Evolutionary conservation across 1,140 invertebrate species (phyloP).

Genomic region (Hypothenemus hampei): DNA sequence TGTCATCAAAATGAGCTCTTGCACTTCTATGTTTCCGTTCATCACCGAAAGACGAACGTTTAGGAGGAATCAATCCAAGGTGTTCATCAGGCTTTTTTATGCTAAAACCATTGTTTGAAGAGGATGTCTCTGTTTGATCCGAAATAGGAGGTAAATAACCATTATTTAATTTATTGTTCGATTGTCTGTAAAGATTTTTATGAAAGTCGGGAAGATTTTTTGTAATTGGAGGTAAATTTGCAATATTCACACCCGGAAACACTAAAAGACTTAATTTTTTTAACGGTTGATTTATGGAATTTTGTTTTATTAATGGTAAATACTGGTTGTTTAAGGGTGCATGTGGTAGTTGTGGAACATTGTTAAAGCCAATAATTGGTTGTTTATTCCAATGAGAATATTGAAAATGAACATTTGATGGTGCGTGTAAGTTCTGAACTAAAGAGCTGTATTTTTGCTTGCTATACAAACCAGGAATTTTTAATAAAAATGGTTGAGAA

Average conservation of each 20-base stretch:
- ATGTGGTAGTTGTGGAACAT: constrained; percentile 10
- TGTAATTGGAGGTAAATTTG: constrained; percentile 6
- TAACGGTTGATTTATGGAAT: background rate
- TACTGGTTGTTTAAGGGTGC: constrained; percentile 31
- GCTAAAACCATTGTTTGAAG: constrained; percentile 1
- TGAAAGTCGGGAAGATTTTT: constrained; percentile 8
- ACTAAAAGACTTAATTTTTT: constrained; percentile 15
- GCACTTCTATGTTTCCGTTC: constrained; percentile 25
- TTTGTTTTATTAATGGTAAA: constrained; percentile 14
- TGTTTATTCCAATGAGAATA: constrained; percentile 4
- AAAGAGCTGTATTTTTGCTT: constrained; percentile 20
- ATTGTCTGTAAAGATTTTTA: background rate
- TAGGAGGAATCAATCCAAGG: constrained; percentile 47
- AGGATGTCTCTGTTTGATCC: background rate
- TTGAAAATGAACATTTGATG: constrained; percentile 7
- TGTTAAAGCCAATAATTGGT: background rate
- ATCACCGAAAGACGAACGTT: constrained; percentile 2
- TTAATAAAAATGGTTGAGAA: constrained; percentile 23
- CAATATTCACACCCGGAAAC: constrained; percentile 8
- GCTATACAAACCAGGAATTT: constrained; percentile 17
- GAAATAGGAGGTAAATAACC: constrained; percentile 14
- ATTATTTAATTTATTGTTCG: constrained; percentile 17
- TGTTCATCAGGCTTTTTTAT: constrained; percentile 34
- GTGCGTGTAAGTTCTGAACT: constrained; percentile 7
- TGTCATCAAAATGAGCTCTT: constrained; percentile 34